These are phyloP conservation scores for Lasioglossum calceatum DNA, from an alignment of 2,888 invertebrate species.

Conservation along the genomic window DNA sequence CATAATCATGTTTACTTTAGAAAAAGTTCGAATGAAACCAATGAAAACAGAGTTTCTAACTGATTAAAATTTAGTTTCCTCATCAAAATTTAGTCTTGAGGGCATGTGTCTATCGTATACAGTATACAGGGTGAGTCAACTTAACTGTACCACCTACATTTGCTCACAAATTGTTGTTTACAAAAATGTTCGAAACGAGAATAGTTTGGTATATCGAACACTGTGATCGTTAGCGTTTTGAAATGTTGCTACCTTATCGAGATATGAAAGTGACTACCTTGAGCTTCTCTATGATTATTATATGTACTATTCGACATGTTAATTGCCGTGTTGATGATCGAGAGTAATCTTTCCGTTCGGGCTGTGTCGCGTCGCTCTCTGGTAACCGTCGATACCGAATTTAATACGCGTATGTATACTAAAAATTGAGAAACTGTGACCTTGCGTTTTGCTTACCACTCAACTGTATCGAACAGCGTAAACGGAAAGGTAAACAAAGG, in stretches of 20 bases:
- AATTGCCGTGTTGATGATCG: neutral
- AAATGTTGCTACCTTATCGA: neutral
- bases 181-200: neutral
- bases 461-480: neutral
- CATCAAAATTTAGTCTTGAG: neutral
- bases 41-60: neutral
- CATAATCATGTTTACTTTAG: neutral
- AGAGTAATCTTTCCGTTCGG: neutral
- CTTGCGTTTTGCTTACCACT: neutral
- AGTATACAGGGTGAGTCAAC: neutral
- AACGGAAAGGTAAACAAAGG: neutral
- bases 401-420: neutral
- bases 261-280: neutral
- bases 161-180: neutral
- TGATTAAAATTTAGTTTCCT: neutral
- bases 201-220: neutral
- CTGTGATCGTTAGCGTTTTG: neutral
- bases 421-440: constrained; percentile 6
- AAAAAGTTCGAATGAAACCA: neutral
- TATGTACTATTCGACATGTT: neutral
- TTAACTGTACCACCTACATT: neutral
- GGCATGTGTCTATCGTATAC: neutral
- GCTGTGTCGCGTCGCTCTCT: neutral
- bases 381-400: neutral
- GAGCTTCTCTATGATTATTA: neutral